Evolutionary conservation across 2,888 invertebrate genomes (phyloP).

Genomic region (Deilephila porcellus): DNA sequence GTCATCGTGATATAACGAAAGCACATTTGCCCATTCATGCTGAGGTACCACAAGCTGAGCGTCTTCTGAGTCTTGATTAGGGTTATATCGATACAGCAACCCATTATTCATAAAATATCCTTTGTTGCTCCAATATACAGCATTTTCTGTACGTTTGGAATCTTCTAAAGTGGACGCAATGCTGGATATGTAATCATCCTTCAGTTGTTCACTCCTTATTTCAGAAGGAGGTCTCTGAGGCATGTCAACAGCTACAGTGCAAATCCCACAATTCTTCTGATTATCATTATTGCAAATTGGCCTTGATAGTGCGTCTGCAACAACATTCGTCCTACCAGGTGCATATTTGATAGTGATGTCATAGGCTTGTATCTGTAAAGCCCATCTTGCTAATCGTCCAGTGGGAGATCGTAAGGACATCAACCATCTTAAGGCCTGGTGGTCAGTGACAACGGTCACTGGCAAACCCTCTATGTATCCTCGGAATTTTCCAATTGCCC

Average conservation of each 20-base stretch:
- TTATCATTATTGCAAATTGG: not conserved
- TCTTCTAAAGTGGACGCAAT: not conserved
- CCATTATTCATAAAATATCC: constrained; percentile 46
- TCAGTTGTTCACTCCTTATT: constrained; percentile 1
- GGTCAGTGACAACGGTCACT: constrained; percentile 60
- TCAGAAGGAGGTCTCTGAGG: constrained; percentile 8
- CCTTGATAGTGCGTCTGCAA: constrained; percentile 35
- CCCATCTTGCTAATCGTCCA: constrained; percentile 71
- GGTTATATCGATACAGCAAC: constrained; percentile 40
- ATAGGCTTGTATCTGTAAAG: constrained; percentile 59
- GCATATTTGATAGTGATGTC: constrained; percentile 59
- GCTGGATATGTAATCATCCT: constrained; percentile 5
- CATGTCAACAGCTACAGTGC: constrained; percentile 8
- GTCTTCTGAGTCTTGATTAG: constrained; percentile 36
- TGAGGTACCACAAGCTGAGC: constrained; percentile 45
- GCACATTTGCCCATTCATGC: constrained; percentile 40
- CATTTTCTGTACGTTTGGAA: constrained; percentile 34
- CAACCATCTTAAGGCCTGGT: constrained; percentile 70
- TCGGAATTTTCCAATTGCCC: constrained; percentile 38
- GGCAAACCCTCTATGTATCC: constrained; percentile 45
- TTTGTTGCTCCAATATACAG: constrained; percentile 42
- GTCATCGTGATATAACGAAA: constrained; percentile 35
- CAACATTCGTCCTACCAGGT: constrained; percentile 52
- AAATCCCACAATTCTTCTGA: not conserved
- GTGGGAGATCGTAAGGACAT: constrained; percentile 59